Evolutionary conservation across 2,797 vertebrate species (phyloP), one percentile per base, ranked within the genome.

Genomic region (Intellagama lesueurii): DNA sequence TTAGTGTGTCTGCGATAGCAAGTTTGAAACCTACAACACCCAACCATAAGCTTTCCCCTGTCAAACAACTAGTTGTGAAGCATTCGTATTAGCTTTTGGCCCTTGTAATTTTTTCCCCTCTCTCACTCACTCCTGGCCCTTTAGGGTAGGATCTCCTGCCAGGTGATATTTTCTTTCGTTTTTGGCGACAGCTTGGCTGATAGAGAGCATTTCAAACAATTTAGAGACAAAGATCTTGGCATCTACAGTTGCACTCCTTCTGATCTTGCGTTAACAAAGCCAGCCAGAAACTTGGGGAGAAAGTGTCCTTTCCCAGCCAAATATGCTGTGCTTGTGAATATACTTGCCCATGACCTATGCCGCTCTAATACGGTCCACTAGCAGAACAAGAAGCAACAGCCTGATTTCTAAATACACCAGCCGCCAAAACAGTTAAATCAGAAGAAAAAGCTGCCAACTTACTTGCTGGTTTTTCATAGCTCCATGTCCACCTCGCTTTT

Each of bases 211-310:
- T 82, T 75, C 73, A 87, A 52, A 47, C 28, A 14, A 87, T 87
- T 66, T 87, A 73, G 73, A 90, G 81, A 87, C 64, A 47, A 35
- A 64, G 81, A 64, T 72, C 66, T 87, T 87, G 85, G 85, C 35
- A 35, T 60, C 3, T 5, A 0, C 4, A 2, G 6, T 76, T 69
- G 7, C 12, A 2, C 32, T 47, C 68, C 30, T 72, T 79, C 86
- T 56, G 44, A 77, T 86, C 72, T 72, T 26, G 26, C 35, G 32
- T n/a, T 72, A 70, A 87, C 64, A 32, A 76, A 47, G 11, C 64
- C 80, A 87, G 49, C 64, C 64, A 77, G 82, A 73, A 76, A 60
- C 16, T 19, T 77, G 82, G 17, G 12, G 32, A 49, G 7, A 17
- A 19, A 26, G 32, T 32, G 76, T 47, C 32, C 68, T 72, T 79